phyloP scores from a whole-genome alignment of 1,140 invertebrate species.

The Battus philenor region DNA sequence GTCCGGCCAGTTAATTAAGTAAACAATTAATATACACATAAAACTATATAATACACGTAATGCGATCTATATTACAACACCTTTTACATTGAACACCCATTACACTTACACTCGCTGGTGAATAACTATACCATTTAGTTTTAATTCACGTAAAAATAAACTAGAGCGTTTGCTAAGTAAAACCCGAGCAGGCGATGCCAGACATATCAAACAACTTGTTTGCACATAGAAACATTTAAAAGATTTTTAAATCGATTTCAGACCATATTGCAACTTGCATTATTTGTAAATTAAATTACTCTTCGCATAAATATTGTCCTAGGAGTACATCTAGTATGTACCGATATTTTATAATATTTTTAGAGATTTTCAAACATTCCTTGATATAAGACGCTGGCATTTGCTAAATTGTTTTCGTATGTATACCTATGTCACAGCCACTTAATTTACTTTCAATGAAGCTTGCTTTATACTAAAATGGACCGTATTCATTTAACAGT shows the following conservation, averaged over 20 bases:
- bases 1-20: conserved; percentile 47
- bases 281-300: too few species aligned
- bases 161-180: conserved; percentile 12
- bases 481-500: conserved; percentile 20
- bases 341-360: too few species aligned
- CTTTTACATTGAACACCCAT: conserved; percentile 24
- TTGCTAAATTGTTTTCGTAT: conserved; percentile 25
- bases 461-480: conserved; percentile 35
- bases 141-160: conserved; percentile 3
- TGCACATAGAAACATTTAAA: too few species aligned
- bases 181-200: conserved; percentile 12
- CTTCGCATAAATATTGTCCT: too few species aligned
- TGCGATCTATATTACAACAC: conserved; percentile 37
- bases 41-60: conserved; percentile 53
- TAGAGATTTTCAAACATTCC: too few species aligned
- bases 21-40: conserved; percentile 39
- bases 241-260: too few species aligned
- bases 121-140: conserved; percentile 6
- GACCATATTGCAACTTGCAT: too few species aligned
- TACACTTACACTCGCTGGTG: conserved; percentile 3
- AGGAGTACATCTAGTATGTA: too few species aligned
- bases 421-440: conserved; percentile 65
- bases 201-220: too few species aligned
- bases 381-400: too few species aligned
- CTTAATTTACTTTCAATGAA: conserved; percentile 45